Percentiles rank a stretch among this genome's conserved stretches.
Evolutionary conservation across 2,888 invertebrate genomes (phyloP).

Genomic region (Mellilla xanthometata): DNA sequence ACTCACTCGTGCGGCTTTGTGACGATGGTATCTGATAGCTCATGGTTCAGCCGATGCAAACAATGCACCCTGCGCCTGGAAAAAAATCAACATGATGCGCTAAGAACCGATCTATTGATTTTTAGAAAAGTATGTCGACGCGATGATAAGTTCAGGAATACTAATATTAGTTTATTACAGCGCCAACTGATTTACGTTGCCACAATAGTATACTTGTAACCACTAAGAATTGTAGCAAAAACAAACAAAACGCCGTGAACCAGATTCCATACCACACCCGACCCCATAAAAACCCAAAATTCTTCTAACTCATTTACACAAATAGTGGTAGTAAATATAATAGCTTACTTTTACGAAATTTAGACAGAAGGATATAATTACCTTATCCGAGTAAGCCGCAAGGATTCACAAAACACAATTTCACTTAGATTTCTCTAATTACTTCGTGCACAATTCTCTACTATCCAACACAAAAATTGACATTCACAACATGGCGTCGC

Average conservation of each 20-base stretch:
- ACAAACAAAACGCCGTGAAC: constrained; percentile 70
- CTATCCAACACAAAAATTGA: constrained; percentile 67
- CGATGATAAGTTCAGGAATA: not conserved
- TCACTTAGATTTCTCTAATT: constrained; percentile 42
- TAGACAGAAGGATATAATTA: constrained; percentile 33
- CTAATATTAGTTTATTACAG: not conserved
- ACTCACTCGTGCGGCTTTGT: constrained; percentile 93
- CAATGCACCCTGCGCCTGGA: constrained; percentile 84
- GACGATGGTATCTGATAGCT: constrained; percentile 92
- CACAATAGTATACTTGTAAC: constrained; percentile 4
- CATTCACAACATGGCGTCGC: constrained; percentile 75
- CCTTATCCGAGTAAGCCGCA: constrained; percentile 54
- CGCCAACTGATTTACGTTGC: constrained; percentile 1
- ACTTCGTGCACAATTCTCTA: constrained; percentile 48
- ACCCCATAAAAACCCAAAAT: constrained; percentile 43
- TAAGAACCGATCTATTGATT: constrained; percentile 28
- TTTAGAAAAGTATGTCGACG: not conserved
- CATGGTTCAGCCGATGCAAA: constrained; percentile 88
- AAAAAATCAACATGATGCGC: constrained; percentile 53
- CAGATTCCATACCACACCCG: constrained; percentile 76
- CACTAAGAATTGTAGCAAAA: constrained; percentile 60
- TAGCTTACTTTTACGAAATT: not conserved
- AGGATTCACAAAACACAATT: constrained; percentile 40
- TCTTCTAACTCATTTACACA: constrained; percentile 18
- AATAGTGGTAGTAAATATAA: not conserved